Evolutionary conservation across 2,888 invertebrate species (phyloP), one percentile per base, ranked within the genome.

Genomic region (Subacronicta megacephala): DNA sequence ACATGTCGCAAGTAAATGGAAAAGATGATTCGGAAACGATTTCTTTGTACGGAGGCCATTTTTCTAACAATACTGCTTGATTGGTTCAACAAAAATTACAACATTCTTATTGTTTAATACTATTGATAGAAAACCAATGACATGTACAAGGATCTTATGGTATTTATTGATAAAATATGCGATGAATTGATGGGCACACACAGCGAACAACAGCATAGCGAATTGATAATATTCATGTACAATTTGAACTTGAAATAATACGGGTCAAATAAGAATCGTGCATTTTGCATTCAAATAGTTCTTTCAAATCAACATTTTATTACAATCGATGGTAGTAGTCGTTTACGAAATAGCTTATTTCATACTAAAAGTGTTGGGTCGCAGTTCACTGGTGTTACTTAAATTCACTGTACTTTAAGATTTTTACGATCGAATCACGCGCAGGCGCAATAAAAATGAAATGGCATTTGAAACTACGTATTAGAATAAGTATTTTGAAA

Each of bases 1-100:
- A 40, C 23, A 17, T 72, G 20, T 63, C 35, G 36, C 5, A 54
- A 60, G 42, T 45, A 36, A 43, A 41, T 52, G 60, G 53, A 57
- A 67, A 44, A 29, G 50, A 58, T 60, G 35, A 49, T 53, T 43
- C n/a, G 38, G 20, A 35, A 49, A 33, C 35, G n/a, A 31, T 47
- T 38, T 36, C 37, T 46, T 29, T 29, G 17, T 7, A 29, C 29
- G n/a, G 49, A 71, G 62, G 65, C 41, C 57, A 62, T 53, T 33
- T 46, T 50, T 37, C 35, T 42, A 51, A 69, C 75, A 74, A 83
- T 73, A 76, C 70, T 62, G 26, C 43, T 60, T 75, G 77, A 80
- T 79, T 74, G 77, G 77, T 75, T 66, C 66, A 61, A 72, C 62
- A 60, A 72, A 70, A 62, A 58, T 80, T 80, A 53, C 77, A 68